Conservation (phyloP, 2,113 vertebrate genomes). For the Trochalopteron elliotii region DNA sequence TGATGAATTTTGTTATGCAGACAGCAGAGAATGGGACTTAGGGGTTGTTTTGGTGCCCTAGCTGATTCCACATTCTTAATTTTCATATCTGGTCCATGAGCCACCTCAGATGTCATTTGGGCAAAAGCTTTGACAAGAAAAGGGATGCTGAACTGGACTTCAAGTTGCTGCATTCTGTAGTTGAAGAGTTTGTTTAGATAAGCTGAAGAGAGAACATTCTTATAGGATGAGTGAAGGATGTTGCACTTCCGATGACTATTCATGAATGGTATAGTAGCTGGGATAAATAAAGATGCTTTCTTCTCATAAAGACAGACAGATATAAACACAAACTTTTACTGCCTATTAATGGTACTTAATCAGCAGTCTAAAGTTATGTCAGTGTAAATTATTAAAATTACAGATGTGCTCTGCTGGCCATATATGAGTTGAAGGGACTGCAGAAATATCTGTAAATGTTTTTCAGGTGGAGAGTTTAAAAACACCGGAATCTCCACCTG, state of each 20-base stretch:
- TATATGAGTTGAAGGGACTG: background rate
- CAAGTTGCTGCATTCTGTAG: background rate
- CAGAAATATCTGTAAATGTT: background rate
- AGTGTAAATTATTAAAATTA: background rate
- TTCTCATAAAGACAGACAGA: background rate
- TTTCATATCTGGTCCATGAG: background rate
- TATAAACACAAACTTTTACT: background rate
- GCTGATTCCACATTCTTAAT: background rate
- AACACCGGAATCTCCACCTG: background rate
- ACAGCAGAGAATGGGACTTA: background rate
- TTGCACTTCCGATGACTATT: background rate
- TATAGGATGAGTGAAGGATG: background rate
- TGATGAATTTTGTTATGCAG: background rate
- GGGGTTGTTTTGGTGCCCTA: background rate
- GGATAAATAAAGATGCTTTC: background rate
- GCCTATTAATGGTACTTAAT: background rate
- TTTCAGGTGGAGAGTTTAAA: background rate
- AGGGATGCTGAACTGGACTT: background rate
- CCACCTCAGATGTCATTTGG: background rate
- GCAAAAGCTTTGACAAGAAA: background rate
- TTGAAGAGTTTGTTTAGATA: constrained; percentile 12
- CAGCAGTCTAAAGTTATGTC: background rate
- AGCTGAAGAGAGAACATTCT: constrained; percentile 35
- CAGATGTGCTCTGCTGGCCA: background rate
- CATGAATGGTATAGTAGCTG: background rate